Evolutionary conservation across 2,888 invertebrate genomes (phyloP).

Genomic region (Oligia fasciuncula): DNA sequence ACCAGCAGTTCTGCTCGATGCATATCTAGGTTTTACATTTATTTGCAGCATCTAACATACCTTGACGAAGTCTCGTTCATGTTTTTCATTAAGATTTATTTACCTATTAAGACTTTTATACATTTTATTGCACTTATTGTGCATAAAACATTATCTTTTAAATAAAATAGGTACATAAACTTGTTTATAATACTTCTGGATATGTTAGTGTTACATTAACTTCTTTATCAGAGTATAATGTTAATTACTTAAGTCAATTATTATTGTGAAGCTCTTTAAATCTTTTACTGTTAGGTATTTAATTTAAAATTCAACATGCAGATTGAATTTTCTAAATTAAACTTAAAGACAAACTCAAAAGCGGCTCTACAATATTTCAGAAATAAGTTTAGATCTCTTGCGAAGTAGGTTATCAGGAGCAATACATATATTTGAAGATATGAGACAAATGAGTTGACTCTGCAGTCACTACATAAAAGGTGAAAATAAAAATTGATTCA

Average conservation of each 20-base stretch:
- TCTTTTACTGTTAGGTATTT: background rate
- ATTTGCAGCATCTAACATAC: slow-evolving; percentile 54
- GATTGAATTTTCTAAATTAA: background rate
- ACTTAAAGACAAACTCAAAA: background rate
- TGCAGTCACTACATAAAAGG: too few species aligned
- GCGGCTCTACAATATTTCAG: background rate
- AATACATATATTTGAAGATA: too few species aligned
- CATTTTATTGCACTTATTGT: slow-evolving; percentile 3
- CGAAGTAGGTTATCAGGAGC: too few species aligned
- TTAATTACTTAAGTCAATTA: too few species aligned
- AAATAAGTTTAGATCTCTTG: background rate
- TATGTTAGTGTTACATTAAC: slow-evolving; percentile 3
- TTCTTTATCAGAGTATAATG: slow-evolving; percentile 3
- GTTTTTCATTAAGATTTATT: slow-evolving; percentile 21
- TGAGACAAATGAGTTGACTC: too few species aligned
- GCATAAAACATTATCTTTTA: slow-evolving; percentile 3
- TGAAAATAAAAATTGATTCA: too few species aligned
- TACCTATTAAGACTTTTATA: background rate
- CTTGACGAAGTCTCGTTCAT: slow-evolving; percentile 15
- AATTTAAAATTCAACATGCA: background rate
- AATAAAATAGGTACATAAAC: background rate
- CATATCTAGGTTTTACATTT: slow-evolving; percentile 71
- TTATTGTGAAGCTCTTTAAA: background rate
- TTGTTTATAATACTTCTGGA: slow-evolving; percentile 13
- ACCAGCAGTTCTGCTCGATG: slow-evolving; percentile 72